Base-by-base conservation (phyloP, 2,113 vertebrate species). In the Phoenicopterus ruber region DNA sequence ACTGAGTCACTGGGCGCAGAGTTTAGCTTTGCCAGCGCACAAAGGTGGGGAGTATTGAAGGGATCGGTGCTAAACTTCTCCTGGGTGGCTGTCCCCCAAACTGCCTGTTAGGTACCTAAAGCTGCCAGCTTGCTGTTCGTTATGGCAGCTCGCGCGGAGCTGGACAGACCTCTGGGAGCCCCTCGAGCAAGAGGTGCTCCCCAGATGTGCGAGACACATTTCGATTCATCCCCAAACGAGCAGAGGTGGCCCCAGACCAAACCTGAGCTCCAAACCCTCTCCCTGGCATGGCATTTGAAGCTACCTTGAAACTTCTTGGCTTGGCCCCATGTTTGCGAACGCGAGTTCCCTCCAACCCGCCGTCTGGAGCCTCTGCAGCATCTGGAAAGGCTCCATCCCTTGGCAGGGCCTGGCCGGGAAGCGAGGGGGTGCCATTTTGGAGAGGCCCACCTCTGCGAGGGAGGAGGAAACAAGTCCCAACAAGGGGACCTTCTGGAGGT, bases 311-410 rank as follows among this genome's bases (percentile, higher is more conserved):
- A 69, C 36, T 57, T 73, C 58, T 57, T 72, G 86, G 58, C 93
- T 94, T 65, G 32, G 61, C 36, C 65, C 19, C 77, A 10, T 10
- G 36, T 91, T 84, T 91, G 86, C 0, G 1, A 76, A 58, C 0
- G 2, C 4, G 0, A 79, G 13, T 82, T 65, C 55, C 44, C 54
- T 72, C 73, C 77, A 95, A 11, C 54, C 86, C 70, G 0, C 47
- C 2, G 24, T 77, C 79, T 80, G 88, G 69, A 96, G 91, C 71
- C 73, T 76, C 58, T 21, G 55, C 74, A 94, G 90, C 70, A 16
- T 44, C 89, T 95, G 96, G 94, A 88, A 84, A 84, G 25, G 25
- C 40, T 93, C 76, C 72, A 81, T 3, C 79, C 50, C 71, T 90
- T 67, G 87, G 57, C 92, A 91, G 71, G 52, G 25, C 55, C 94